Percentiles rank a stretch among this genome's conserved stretches.
Evolutionary conservation across 2,113 vertebrate genomes (phyloP).

Genomic region (Macquaria australasica): DNA sequence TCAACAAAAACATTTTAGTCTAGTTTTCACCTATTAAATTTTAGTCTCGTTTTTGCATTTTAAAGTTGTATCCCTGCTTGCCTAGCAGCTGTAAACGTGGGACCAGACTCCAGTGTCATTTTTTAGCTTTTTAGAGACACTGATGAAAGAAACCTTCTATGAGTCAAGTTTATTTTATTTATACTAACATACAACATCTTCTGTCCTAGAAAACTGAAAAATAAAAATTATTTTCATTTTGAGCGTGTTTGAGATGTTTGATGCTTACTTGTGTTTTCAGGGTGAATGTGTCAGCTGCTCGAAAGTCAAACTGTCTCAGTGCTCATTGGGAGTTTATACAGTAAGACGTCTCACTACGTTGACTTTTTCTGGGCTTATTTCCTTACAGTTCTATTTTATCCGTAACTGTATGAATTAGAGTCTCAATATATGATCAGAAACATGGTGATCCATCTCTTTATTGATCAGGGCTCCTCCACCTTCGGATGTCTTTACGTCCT

Average conservation of each 20-base stretch:
- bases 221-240: too few relatives aligned
- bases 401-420: background rate
- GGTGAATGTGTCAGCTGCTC: slow-evolving; percentile 83
- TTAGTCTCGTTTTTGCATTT: background rate
- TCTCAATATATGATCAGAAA: background rate
- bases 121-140: too few relatives aligned
- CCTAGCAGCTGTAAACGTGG: too few relatives aligned
- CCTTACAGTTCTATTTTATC: background rate
- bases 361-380: too few relatives aligned
- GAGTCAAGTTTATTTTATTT: too few relatives aligned
- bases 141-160: too few relatives aligned
- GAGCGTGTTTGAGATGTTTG: background rate
- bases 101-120: too few relatives aligned
- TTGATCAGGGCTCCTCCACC: slow-evolving; percentile 71
- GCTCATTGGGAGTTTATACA: slow-evolving; percentile 75
- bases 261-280: slow-evolving; percentile 62
- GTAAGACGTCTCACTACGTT: slow-evolving; percentile 76
- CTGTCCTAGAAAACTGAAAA: too few relatives aligned
- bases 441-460: background rate
- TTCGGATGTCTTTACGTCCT: slow-evolving; percentile 76
- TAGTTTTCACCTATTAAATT: too few relatives aligned
- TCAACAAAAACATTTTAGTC: too few relatives aligned
- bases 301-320: slow-evolving; percentile 54
- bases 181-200: too few relatives aligned
- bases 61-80: too few relatives aligned